Conservation (phyloP, 2,888 invertebrate genomes). For the Andricus curvator region DNA sequence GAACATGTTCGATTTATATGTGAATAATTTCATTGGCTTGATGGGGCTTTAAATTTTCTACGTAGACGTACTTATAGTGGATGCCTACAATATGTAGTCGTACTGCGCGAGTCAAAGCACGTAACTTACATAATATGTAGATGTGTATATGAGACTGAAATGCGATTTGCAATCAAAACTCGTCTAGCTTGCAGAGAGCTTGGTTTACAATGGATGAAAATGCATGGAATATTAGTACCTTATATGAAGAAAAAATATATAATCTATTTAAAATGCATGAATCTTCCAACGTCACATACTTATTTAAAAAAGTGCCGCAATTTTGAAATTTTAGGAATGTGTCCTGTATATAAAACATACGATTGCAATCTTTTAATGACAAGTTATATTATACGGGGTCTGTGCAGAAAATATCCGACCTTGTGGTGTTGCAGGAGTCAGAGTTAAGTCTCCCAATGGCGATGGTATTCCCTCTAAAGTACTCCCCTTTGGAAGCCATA, state of each 20-base stretch:
- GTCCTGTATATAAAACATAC: neutral
- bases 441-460: too few relatives aligned
- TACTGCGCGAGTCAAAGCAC: constrained; percentile 25
- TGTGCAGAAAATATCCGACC: too few relatives aligned
- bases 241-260: neutral
- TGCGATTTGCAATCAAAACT: constrained; percentile 39
- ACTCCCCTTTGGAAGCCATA: too few relatives aligned
- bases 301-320: neutral
- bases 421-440: too few relatives aligned
- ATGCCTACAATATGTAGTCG: neutral
- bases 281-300: neutral
- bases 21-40: constrained; percentile 31
- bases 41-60: constrained; percentile 27
- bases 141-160: constrained; percentile 27
- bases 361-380: neutral
- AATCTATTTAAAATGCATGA: neutral
- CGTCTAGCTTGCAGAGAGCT: constrained; percentile 29
- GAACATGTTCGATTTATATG: constrained; percentile 24
- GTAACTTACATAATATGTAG: constrained; percentile 36
- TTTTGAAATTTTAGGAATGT: neutral
- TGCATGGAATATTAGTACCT: constrained; percentile 35
- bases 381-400: too few relatives aligned
- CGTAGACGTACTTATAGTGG: constrained; percentile 7
- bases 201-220: constrained; percentile 35
- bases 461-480: too few relatives aligned